Conservation (phyloP, 1,140 invertebrate species). For the Aphelinus certus region DNA sequence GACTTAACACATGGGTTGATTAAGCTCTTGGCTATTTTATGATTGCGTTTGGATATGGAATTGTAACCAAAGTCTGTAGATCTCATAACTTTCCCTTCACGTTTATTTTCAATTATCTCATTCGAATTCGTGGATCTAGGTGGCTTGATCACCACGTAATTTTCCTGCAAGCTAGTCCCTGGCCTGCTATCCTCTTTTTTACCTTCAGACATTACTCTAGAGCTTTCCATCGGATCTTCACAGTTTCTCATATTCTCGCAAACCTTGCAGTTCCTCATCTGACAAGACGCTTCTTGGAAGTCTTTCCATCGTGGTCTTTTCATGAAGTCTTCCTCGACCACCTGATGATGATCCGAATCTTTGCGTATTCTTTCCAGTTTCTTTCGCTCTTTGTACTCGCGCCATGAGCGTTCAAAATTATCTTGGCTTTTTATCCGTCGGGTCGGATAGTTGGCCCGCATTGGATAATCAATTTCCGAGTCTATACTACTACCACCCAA, state of each 20-base stretch:
- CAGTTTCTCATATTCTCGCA: conserved; percentile 51
- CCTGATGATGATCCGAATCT: conserved; percentile 33
- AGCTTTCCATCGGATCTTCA: conserved; percentile 24
- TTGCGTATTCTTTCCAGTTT: conserved; percentile 47
- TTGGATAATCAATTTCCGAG: conserved; percentile 42
- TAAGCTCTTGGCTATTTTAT: conserved; percentile 14
- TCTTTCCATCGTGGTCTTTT: conserved; percentile 58
- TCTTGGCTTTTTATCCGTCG: conserved; percentile 49
- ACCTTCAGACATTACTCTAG: background rate
- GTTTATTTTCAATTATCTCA: no score
- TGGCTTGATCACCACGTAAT: conserved; percentile 50
- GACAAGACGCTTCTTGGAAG: conserved; percentile 42
- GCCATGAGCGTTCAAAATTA: conserved; percentile 56
- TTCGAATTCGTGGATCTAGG: background rate
- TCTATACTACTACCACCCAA: conserved; percentile 37
- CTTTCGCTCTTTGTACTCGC: conserved; percentile 57
- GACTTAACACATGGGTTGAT: conserved; percentile 43
- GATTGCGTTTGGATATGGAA: conserved; percentile 47
- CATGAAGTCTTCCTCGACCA: conserved; percentile 58
- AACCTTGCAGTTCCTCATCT: conserved; percentile 47
- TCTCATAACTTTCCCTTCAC: background rate
- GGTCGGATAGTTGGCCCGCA: conserved; percentile 28
- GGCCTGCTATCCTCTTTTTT: conserved; percentile 41
- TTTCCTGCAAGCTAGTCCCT: conserved; percentile 51
- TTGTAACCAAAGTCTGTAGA: conserved; percentile 52